These are phyloP conservation scores for Procavia capensis DNA, from an alignment of 2,113 vertebrate genomes.

Conservation along the genomic window DNA sequence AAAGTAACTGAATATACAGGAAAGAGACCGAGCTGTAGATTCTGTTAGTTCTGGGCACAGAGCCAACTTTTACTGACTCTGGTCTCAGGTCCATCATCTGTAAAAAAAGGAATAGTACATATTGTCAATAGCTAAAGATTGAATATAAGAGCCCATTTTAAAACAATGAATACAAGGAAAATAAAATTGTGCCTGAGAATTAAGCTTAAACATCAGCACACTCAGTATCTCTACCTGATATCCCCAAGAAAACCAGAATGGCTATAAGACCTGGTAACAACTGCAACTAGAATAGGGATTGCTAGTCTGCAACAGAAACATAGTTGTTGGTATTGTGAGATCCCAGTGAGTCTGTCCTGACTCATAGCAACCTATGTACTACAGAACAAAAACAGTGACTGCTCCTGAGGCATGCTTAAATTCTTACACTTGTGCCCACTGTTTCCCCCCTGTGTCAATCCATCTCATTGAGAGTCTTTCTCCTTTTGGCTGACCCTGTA, in stretches of 20 bases:
- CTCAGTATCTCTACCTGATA: not conserved
- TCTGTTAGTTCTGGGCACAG: conserved; percentile 6
- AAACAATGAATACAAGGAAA: not conserved
- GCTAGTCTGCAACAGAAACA: not conserved
- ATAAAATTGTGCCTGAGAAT: not conserved
- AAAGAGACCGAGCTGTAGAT: not conserved
- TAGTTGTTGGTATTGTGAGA: too few relatives aligned
- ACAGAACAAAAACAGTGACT: too few relatives aligned
- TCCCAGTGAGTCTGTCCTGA: too few relatives aligned
- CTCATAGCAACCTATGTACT: too few relatives aligned
- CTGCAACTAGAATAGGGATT: not conserved
- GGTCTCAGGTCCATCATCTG: not conserved
- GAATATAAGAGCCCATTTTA: not conserved
- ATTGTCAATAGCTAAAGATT: not conserved
- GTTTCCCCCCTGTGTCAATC: too few relatives aligned
- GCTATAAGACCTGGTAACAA: not conserved
- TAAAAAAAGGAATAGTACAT: conserved; percentile 34
- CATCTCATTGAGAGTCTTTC: too few relatives aligned
- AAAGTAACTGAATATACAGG: not conserved
- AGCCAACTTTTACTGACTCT: not conserved
- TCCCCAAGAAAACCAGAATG: not conserved
- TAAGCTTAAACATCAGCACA: not conserved
- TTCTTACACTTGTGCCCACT: too few relatives aligned
- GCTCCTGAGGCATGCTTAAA: too few relatives aligned
- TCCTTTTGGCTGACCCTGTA: too few relatives aligned